A percentile compares a stretch with the other conserved stretches of the same genome.
Evolutionary conservation across 1,140 invertebrate species (phyloP).

Genomic region (Zaprionus gabonicus): DNA sequence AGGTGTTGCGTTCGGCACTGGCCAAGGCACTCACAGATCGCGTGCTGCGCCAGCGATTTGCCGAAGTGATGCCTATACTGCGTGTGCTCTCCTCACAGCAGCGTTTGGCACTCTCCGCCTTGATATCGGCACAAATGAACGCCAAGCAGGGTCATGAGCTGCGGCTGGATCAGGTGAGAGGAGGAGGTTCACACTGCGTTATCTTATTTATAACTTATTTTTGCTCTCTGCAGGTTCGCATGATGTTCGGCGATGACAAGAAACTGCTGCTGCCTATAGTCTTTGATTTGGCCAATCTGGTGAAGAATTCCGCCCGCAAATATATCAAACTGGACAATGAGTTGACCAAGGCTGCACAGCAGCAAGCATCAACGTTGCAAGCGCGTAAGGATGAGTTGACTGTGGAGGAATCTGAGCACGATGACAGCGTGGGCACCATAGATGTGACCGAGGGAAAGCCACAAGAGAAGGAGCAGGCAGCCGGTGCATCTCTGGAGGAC

Average conservation of each 20-base stretch:
- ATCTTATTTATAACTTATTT: neutral
- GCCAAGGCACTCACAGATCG: constrained; percentile 73
- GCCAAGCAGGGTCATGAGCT: constrained; percentile 85
- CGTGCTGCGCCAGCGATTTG: constrained; percentile 84
- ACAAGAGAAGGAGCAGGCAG: neutral
- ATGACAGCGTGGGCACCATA: constrained; percentile 66
- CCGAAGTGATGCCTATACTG: constrained; percentile 87
- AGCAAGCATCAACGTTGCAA: constrained; percentile 29
- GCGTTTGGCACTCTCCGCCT: constrained; percentile 86
- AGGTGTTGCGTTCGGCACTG: constrained; percentile 79
- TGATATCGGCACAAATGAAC: constrained; percentile 87
- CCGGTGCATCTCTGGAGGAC: constrained; percentile 50
- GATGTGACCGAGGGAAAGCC: constrained; percentile 26
- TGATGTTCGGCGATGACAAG: constrained; percentile 86
- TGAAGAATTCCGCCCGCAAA: constrained; percentile 85
- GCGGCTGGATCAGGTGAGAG: constrained; percentile 85
- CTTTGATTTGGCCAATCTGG: constrained; percentile 88
- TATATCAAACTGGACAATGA: constrained; percentile 83
- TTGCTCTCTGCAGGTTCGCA: constrained; percentile 84
- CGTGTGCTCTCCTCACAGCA: constrained; percentile 87
- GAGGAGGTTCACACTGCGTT: too few species aligned
- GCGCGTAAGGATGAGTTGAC: constrained; percentile 56
- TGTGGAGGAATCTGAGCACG: constrained; percentile 47
- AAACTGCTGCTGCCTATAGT: constrained; percentile 88
- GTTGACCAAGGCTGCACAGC: constrained; percentile 75